Conservation (phyloP, 2,113 vertebrate genomes). For the Willisornis vidua region DNA sequence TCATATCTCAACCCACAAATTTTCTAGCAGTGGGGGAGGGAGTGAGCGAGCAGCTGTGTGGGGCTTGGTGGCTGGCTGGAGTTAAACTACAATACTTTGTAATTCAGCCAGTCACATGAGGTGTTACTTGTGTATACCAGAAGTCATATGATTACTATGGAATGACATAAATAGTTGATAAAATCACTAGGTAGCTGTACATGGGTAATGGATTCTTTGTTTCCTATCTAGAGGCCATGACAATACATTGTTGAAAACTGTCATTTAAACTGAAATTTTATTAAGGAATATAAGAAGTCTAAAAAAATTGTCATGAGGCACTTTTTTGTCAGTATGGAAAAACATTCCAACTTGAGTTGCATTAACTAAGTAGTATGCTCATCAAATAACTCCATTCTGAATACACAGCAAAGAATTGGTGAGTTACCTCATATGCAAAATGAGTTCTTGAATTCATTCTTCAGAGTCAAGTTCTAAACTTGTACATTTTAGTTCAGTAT, state of each 20-base stretch:
- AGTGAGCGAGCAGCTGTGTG: neutral
- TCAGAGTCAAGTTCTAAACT: neutral
- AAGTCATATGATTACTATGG: neutral
- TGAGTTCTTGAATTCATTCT: neutral
- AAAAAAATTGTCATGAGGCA: neutral
- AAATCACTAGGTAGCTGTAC: neutral
- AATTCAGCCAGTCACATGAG: neutral
- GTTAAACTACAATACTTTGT: neutral
- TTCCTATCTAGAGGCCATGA: neutral
- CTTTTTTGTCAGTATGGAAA: neutral
- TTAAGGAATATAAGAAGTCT: neutral
- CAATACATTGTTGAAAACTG: neutral
- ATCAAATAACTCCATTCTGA: neutral
- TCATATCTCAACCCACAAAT: neutral
- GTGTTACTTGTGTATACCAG: neutral
- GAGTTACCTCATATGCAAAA: neutral
- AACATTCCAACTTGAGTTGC: neutral
- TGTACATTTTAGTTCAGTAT: neutral
- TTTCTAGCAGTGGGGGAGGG: no score
- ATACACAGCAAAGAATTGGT: neutral
- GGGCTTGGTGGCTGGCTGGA: neutral
- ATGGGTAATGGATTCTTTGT: neutral
- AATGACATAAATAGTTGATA: neutral
- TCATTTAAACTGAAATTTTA: constrained; percentile 1
- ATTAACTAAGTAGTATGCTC: neutral